Evolutionary conservation across 1,140 invertebrate genomes (phyloP).

Genomic region (Drosophila persimilis): DNA sequence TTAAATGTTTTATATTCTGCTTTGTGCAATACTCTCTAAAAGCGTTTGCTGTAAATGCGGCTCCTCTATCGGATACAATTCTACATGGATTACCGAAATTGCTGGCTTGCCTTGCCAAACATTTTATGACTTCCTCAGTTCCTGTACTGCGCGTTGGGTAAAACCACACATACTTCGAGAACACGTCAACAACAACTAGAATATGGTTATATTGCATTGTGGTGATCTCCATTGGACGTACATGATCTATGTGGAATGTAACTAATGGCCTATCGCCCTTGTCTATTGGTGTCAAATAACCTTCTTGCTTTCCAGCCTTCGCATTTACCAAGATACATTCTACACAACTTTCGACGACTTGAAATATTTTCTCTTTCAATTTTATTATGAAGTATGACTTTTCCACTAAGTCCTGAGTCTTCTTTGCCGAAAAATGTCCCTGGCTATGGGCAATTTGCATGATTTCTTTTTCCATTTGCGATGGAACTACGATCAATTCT

Average conservation of each 20-base stretch:
- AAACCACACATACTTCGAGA: constrained; percentile 2
- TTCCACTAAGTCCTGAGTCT: constrained; percentile 13
- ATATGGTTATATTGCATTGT: constrained; percentile 82
- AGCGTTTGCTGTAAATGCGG: too few species aligned
- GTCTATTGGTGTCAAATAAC: too few species aligned
- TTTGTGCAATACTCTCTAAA: too few species aligned
- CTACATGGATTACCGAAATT: too few species aligned
- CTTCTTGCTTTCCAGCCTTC: background rate
- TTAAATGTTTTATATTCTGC: too few species aligned
- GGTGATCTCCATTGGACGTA: constrained; percentile 73
- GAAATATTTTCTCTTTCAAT: constrained; percentile 4
- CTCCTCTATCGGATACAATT: too few species aligned
- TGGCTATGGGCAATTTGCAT: too few species aligned
- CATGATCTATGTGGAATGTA: constrained; percentile 50
- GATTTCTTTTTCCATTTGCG: too few species aligned
- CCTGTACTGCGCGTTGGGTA: constrained; percentile 4
- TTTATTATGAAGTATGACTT: constrained; percentile 16
- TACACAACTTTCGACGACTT: constrained; percentile 14
- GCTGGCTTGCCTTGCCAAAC: too few species aligned
- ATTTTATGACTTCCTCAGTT: too few species aligned
- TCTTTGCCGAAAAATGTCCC: constrained; percentile 2
- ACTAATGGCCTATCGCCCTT: constrained; percentile 14
- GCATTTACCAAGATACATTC: too few species aligned
- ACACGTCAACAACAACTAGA: constrained; percentile 59
- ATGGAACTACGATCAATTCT: too few species aligned